Conservation (phyloP, 2,113 vertebrate species). For the Micromys minutus region DNA sequence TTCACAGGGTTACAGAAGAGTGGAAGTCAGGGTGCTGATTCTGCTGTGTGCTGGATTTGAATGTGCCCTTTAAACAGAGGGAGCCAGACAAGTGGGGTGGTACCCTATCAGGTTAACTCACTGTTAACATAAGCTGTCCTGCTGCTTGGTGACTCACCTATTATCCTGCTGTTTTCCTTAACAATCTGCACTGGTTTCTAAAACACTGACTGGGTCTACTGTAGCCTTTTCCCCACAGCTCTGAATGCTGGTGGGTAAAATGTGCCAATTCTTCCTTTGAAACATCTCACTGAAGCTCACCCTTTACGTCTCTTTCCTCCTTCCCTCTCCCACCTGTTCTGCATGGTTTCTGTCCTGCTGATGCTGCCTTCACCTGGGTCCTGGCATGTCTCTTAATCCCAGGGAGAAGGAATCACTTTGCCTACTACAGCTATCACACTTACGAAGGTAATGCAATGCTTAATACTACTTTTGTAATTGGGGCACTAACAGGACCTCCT, state of each 20-base stretch:
- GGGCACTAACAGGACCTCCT: constrained; percentile 61
- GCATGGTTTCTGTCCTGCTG: constrained; percentile 87
- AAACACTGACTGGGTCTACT: constrained; percentile 67
- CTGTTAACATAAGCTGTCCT: background rate
- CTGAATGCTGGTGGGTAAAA: constrained; percentile 63
- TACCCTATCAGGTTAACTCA: background rate
- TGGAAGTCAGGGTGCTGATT: too few species aligned
- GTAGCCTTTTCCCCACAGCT: constrained; percentile 57
- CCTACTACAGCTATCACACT: constrained; percentile 95
- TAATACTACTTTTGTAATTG: constrained; percentile 73
- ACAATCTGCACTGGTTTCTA: constrained; percentile 65
- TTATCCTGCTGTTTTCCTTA: constrained; percentile 66
- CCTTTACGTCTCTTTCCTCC: constrained; percentile 90
- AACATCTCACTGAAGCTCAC: constrained; percentile 88
- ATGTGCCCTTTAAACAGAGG: background rate
- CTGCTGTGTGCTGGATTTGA: background rate
- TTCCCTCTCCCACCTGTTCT: constrained; percentile 86
- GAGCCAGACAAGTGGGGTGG: background rate
- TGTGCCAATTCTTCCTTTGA: constrained; percentile 69
- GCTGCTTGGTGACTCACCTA: background rate
- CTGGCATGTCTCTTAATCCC: constrained; percentile 91
- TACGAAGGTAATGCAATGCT: constrained; percentile 91
- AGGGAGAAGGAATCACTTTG: constrained; percentile 99
- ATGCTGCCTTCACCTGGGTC: constrained; percentile 93
- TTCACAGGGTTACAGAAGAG: background rate